Evolutionary conservation across 1,140 invertebrate species (phyloP), one percentile per base, ranked within the genome.

Genomic region (Lepeophtheirus salmonis): DNA sequence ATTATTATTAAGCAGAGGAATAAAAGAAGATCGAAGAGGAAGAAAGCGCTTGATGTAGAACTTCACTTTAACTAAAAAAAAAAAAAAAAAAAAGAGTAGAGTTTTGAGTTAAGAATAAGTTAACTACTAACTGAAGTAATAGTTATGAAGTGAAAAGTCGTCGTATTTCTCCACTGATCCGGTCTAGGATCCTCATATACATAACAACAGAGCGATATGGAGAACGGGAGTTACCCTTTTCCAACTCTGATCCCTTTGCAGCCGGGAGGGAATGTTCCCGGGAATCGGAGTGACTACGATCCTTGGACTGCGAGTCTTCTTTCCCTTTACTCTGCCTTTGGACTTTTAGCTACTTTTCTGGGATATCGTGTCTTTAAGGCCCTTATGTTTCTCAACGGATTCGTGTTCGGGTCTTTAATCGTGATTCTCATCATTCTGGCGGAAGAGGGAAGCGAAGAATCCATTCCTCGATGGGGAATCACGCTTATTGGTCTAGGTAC

Each of bases 301-400:
- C 30, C 30, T n/a, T 41, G 30, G 30, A 71, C 73, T 3, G 74
- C 76, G 20, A 71, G 76, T 61, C 71, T 79, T 56, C 77, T 74
- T 66, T 71, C 72, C 48, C 72, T 78, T 67, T 77, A 77, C 68
- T 74, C 80, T 60, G 67, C 79, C 53, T 79, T 80, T 68, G 79
- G 79, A 17, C 71, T 80, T 51, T 69, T 80, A 30, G 80, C 79
- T 67, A 78, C 77, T 68, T 63, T 81, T 79, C 50, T 75, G 85
- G 84, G 86, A 56, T 90, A 89, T 70, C 77, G 86, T 54, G 89
- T 83, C 70, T 86, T 89, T 70, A 86, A 88, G 70, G 84, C 84
- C 1, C 80, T 84, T n/a, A 86, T 88, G 79, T 89, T 89, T 69
- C 74, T 89, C 22, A 89, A 84, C 21, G 87, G 87, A 23, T 83